Evolutionary conservation across 2,113 vertebrate species (phyloP).

Genomic region (Corydoras maculifer): DNA sequence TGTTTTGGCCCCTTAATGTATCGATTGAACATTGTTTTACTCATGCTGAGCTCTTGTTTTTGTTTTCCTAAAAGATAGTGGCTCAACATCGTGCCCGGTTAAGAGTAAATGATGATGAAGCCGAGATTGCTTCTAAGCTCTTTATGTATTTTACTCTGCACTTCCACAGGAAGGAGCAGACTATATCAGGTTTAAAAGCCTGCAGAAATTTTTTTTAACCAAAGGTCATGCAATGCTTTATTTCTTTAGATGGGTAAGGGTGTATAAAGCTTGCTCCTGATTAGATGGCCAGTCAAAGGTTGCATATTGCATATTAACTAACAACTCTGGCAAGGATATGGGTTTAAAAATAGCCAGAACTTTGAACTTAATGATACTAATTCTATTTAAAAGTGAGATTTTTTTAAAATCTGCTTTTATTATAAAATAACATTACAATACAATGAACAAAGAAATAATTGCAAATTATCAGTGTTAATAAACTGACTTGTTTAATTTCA

Average conservation of each 20-base stretch:
- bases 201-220: constrained; percentile 52
- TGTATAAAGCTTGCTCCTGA: constrained; percentile 16
- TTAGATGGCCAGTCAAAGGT: constrained; percentile 43
- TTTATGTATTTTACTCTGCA: constrained; percentile 65
- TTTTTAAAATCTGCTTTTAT: too few relatives aligned
- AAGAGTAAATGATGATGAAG: constrained; percentile 60
- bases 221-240: constrained; percentile 47
- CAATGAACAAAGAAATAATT: too few relatives aligned
- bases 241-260: constrained; percentile 33
- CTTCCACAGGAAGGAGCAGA: constrained; percentile 56
- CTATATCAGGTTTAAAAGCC: constrained; percentile 64
- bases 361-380: too few relatives aligned
- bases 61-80: constrained; percentile 47
- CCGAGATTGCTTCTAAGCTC: constrained; percentile 62
- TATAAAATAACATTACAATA: too few relatives aligned
- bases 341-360: too few relatives aligned
- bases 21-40: too few relatives aligned
- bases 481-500: too few relatives aligned
- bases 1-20: too few relatives aligned
- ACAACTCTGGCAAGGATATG: too few relatives aligned
- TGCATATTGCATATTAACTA: constrained; percentile 1
- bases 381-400: too few relatives aligned
- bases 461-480: too few relatives aligned
- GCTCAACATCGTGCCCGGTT: constrained; percentile 47
- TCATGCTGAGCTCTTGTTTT: background rate